These are phyloP conservation scores for Oikopleura albicans DNA, from an alignment of 23 tunicate genomes.

Conservation along the genomic window DNA sequence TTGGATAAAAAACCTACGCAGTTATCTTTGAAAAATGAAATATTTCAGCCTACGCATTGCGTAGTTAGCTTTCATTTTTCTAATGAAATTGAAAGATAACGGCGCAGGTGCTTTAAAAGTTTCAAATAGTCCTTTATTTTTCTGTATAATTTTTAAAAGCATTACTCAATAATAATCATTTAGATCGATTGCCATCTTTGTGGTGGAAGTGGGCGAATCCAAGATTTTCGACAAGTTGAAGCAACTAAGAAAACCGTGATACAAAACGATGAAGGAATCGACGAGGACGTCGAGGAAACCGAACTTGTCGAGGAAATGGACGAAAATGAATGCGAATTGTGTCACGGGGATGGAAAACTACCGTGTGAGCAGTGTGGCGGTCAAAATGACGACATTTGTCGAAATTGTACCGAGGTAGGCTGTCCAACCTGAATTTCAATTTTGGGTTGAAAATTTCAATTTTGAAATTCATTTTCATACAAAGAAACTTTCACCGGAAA, in stretches of 20 bases:
- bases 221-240: conserved; percentile 1
- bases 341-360: conserved; percentile 3
- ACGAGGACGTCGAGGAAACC: not conserved
- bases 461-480: too few species aligned
- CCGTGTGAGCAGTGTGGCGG: not conserved
- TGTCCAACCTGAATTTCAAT: too few species aligned
- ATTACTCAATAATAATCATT: too few species aligned
- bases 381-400: not conserved
- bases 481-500: too few species aligned
- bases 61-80: not conserved
- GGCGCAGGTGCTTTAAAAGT: not conserved
- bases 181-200: not conserved
- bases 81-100: too few species aligned
- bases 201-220: conserved; percentile 11
- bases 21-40: too few species aligned
- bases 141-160: too few species aligned
- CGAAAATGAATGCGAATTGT: not conserved
- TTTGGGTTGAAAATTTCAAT: too few species aligned
- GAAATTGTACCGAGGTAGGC: not conserved
- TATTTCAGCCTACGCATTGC: not conserved
- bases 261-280: not conserved
- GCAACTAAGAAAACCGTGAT: not conserved
- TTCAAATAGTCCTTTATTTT: not conserved
- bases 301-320: conserved; percentile 11
- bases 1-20: not conserved